phyloP scores from a whole-genome alignment of 2,888 invertebrate species.

The Cinara cedri region DNA sequence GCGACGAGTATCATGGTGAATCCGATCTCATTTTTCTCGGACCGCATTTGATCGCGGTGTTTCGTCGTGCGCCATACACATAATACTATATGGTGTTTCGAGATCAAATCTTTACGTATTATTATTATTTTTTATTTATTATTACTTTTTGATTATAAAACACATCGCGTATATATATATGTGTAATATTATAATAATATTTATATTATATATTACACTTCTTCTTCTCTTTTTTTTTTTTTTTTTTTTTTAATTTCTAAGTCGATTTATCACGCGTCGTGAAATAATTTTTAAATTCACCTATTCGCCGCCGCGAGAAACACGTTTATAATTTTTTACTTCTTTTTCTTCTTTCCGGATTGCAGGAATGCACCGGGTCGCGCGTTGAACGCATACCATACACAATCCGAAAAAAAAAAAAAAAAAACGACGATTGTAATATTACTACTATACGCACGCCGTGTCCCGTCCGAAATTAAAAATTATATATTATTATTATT shows the following conservation, averaged over 20 bases:
- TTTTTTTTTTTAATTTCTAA: slow-evolving; percentile 39
- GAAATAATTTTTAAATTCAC: slow-evolving; percentile 52
- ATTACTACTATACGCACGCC: background rate
- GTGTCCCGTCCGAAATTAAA: slow-evolving; percentile 41
- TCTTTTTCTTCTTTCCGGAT: too few species aligned
- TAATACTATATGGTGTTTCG: background rate
- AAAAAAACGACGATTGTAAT: slow-evolving; percentile 37
- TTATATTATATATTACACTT: too few species aligned
- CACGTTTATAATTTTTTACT: slow-evolving; percentile 41
- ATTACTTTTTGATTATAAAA: slow-evolving; percentile 32
- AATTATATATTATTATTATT: slow-evolving; percentile 5
- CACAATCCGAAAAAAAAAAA: background rate
- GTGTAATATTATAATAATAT: slow-evolving; percentile 1
- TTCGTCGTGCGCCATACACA: background rate
- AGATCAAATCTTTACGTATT: slow-evolving; percentile 12
- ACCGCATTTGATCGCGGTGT: background rate
- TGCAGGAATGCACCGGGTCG: slow-evolving; percentile 25
- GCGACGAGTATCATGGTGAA: too few species aligned
- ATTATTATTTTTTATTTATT: background rate
- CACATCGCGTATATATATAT: too few species aligned
- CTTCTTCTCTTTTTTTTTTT: slow-evolving; percentile 19
- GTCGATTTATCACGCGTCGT: slow-evolving; percentile 50
- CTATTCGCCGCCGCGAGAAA: slow-evolving; percentile 35
- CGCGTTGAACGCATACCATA: background rate
- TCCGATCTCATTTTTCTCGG: background rate